A percentile compares a stretch with the other conserved stretches of the same genome.
Evolutionary conservation across 2,888 invertebrate genomes (phyloP).

Genomic region (Microctonus hyperodae): DNA sequence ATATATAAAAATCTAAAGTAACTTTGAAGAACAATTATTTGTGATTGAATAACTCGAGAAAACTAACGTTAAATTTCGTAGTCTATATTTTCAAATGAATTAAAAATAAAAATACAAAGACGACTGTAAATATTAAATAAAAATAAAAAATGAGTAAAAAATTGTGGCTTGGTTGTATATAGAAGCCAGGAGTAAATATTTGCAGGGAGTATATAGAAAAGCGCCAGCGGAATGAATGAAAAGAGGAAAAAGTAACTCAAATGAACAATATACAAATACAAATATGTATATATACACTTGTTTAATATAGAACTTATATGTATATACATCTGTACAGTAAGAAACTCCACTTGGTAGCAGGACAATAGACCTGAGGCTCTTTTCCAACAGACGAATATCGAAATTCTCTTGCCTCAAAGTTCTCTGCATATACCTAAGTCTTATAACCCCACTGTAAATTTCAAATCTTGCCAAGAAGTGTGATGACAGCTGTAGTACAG

Average conservation of each 20-base stretch:
- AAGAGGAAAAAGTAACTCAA: neutral
- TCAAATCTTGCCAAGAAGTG: neutral
- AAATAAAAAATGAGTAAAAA: neutral
- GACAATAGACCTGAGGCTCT: neutral
- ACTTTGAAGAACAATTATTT: neutral
- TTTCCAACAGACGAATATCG: neutral
- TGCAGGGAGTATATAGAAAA: neutral
- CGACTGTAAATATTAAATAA: neutral
- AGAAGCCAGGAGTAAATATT: neutral
- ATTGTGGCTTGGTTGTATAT: neutral
- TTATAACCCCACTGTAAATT: neutral
- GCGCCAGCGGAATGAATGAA: neutral
- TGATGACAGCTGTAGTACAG: neutral
- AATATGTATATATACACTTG: too few species aligned
- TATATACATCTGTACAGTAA: neutral
- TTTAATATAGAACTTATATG: too few species aligned
- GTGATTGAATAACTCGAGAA: neutral
- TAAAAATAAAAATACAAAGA: neutral
- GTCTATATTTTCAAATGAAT: neutral
- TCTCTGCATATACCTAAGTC: neutral
- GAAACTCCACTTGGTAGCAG: neutral
- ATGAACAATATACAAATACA: neutral
- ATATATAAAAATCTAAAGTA: neutral
- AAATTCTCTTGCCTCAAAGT: neutral
- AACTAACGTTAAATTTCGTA: neutral